Evolutionary conservation across 2,113 vertebrate species (phyloP).

Genomic region (Scomber japonicus): DNA sequence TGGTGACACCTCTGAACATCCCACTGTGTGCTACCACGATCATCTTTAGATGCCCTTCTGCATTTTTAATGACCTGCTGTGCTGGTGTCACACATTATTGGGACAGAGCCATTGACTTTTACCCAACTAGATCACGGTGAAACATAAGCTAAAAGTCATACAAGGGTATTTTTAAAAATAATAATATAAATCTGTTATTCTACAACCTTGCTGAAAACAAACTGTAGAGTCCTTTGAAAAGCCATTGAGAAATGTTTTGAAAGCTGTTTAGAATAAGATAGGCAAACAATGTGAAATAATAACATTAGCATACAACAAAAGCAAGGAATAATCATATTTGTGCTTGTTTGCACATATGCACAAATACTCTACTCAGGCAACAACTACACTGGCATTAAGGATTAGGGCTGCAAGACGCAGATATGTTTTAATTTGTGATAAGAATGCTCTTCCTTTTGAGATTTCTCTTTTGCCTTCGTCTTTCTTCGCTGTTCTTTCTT

Average conservation of each 20-base stretch:
- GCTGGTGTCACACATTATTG: slow-evolving; percentile 49
- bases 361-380: slow-evolving; percentile 62
- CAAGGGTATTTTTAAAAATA: slow-evolving; percentile 41
- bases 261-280: slow-evolving; percentile 69
- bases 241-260: slow-evolving; percentile 41
- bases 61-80: slow-evolving; percentile 68
- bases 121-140: slow-evolving; percentile 15
- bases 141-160: slow-evolving; percentile 54
- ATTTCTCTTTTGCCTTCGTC: slow-evolving; percentile 22
- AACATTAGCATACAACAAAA: slow-evolving; percentile 82
- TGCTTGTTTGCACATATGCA: slow-evolving; percentile 67
- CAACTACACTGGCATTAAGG: slow-evolving; percentile 66
- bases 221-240: slow-evolving; percentile 36
- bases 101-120: slow-evolving; percentile 30
- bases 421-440: slow-evolving; percentile 79
- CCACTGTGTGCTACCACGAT: slow-evolving; percentile 57
- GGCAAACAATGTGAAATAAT: slow-evolving; percentile 78
- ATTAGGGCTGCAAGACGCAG: slow-evolving; percentile 75
- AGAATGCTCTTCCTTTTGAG: slow-evolving; percentile 61
- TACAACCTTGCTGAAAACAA: slow-evolving; percentile 25
- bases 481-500: slow-evolving; percentile 51
- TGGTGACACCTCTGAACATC: slow-evolving; percentile 65
- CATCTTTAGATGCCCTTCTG: slow-evolving; percentile 64
- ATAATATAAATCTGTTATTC: slow-evolving; percentile 29
- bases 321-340: slow-evolving; percentile 77